Conservation (phyloP, 2,888 invertebrate species). For the Phorcus lineatus region DNA sequence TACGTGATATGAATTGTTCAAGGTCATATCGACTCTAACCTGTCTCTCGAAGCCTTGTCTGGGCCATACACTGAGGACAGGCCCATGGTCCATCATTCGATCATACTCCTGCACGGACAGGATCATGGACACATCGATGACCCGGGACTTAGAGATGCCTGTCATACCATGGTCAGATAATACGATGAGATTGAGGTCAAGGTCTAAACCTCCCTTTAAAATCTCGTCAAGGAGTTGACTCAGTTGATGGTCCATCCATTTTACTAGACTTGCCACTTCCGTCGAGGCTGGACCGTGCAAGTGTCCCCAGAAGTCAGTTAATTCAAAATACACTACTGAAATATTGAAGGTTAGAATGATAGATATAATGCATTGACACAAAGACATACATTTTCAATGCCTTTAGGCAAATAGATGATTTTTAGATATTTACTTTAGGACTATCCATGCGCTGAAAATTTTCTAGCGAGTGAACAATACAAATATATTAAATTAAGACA, state of each 20-base stretch:
- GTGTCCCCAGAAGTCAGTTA: slow-evolving; percentile 53
- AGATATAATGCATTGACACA: too few species aligned
- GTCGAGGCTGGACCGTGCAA: slow-evolving; percentile 46
- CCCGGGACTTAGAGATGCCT: slow-evolving; percentile 37
- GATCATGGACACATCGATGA: slow-evolving; percentile 39
- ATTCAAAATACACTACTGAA: slow-evolving; percentile 54
- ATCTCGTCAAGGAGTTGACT: slow-evolving; percentile 35
- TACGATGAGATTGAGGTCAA: slow-evolving; percentile 40
- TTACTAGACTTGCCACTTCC: slow-evolving; percentile 39
- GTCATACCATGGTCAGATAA: slow-evolving; percentile 66
- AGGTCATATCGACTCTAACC: too few species aligned
- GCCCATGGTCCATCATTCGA: slow-evolving; percentile 28
- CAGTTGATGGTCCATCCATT: slow-evolving; percentile 41
- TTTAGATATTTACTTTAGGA: too few species aligned
- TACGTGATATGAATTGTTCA: too few species aligned
- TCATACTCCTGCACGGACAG: slow-evolving; percentile 38
- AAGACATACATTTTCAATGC: too few species aligned
- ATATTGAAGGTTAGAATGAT: not conserved
- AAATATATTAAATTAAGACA: too few species aligned
- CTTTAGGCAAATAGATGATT: too few species aligned
- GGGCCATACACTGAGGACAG: not conserved
- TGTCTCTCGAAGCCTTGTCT: not conserved
- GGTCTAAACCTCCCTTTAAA: too few species aligned
- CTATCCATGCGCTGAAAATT: too few species aligned
- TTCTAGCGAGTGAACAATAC: too few species aligned